phyloP scores from a whole-genome alignment of 2,797 vertebrate species.

The Pseudotriccus pelzelni region DNA sequence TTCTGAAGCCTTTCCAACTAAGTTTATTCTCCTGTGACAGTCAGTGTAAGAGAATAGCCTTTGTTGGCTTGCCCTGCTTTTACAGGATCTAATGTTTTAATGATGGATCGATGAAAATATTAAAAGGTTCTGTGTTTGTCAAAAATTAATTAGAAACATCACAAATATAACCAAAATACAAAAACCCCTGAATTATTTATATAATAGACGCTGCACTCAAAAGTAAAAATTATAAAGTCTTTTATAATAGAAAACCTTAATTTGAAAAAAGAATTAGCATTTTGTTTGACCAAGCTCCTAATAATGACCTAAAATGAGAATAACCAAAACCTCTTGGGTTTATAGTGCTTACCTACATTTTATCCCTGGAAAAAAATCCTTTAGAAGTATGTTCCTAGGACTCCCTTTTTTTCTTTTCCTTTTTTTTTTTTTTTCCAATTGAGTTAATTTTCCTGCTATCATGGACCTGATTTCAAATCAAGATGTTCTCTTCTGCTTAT shows the following conservation, averaged over 20 bases:
- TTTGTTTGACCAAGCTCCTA: background rate
- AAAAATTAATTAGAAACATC: background rate
- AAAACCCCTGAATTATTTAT: background rate
- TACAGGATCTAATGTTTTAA: slow-evolving; percentile 12
- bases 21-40: background rate
- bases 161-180: background rate
- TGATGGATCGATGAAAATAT: background rate
- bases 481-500: background rate
- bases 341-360: background rate
- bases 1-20: background rate
- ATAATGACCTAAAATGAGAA: background rate
- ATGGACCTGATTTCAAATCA: background rate
- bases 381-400: background rate
- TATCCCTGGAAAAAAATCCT: background rate
- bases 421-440: background rate
- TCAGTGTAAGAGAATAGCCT: background rate
- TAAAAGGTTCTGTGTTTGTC: background rate
- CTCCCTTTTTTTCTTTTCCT: fast-evolving
- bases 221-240: background rate
- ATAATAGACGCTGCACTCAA: background rate
- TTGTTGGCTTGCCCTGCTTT: background rate
- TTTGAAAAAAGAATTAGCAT: background rate
- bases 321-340: background rate
- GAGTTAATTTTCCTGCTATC: background rate
- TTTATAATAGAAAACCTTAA: background rate